phyloP scores from a whole-genome alignment of 2,888 invertebrate genomes.

The Boloria euphrosyne region DNA sequence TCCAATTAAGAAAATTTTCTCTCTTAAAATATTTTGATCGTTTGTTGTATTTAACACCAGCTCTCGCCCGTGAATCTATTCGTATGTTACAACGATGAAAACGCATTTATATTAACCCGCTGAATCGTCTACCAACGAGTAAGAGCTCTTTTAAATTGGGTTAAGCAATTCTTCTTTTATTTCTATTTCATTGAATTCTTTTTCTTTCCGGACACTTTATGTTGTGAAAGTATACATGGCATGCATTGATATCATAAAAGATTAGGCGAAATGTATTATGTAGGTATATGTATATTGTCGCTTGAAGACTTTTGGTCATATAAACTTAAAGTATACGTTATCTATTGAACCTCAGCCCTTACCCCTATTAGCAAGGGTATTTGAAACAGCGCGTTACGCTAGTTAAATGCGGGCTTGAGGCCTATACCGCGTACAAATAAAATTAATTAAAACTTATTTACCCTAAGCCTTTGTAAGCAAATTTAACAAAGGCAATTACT shows the following conservation, averaged over 20 bases:
- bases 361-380: constrained; percentile 39
- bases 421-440: constrained; percentile 36
- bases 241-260: neutral
- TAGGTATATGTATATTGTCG: constrained; percentile 1
- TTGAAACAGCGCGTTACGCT: constrained; percentile 33
- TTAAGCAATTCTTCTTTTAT: too few species aligned
- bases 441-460: constrained; percentile 39
- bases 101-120: too few species aligned
- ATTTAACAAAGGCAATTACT: constrained; percentile 29
- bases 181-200: too few species aligned
- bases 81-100: too few species aligned
- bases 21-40: too few species aligned
- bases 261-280: constrained; percentile 9
- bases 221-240: too few species aligned
- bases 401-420: constrained; percentile 36
- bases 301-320: constrained; percentile 23
- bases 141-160: too few species aligned
- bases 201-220: too few species aligned
- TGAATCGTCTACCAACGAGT: too few species aligned
- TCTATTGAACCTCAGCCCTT: constrained; percentile 33
- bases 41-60: too few species aligned
- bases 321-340: constrained; percentile 20
- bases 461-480: constrained; percentile 34
- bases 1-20: too few species aligned
- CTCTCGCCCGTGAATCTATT: too few species aligned